Percentiles rank a stretch among this genome's conserved stretches.
phyloP scores from a whole-genome alignment of 1,140 invertebrate genomes.

The Periplaneta americana region DNA sequence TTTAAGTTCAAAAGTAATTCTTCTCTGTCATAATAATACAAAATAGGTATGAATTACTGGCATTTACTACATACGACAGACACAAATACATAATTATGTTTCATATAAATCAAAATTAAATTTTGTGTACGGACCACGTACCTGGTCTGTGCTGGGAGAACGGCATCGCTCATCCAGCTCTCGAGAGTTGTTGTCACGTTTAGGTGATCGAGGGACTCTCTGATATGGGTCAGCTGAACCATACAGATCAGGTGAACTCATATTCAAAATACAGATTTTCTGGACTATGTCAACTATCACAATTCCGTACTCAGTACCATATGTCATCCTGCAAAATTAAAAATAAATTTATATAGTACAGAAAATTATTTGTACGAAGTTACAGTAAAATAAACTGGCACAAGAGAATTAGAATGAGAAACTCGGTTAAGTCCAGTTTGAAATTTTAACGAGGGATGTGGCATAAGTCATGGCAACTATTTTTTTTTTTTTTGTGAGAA shows the following conservation, averaged over 20 bases:
- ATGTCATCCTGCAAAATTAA: constrained; percentile 76
- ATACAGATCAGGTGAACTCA: constrained; percentile 82
- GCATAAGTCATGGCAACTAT: too few species aligned
- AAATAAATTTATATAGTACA: neutral
- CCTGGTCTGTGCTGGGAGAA: constrained; percentile 89
- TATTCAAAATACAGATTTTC: constrained; percentile 81
- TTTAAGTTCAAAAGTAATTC: too few species aligned
- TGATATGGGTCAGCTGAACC: constrained; percentile 83
- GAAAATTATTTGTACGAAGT: too few species aligned
- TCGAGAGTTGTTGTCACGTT: constrained; percentile 42
- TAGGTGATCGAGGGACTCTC: constrained; percentile 76
- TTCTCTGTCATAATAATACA: too few species aligned
- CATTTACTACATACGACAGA: too few species aligned
- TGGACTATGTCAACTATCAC: constrained; percentile 93
- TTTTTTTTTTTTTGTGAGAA: too few species aligned
- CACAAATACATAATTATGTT: too few species aligned
- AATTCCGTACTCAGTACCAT: constrained; percentile 91
- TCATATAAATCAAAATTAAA: neutral
- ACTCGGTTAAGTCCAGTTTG: too few species aligned
- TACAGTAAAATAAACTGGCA: too few species aligned
- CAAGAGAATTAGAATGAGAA: too few species aligned
- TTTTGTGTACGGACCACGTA: constrained; percentile 38
- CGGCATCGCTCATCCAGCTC: constrained; percentile 62
- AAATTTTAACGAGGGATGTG: too few species aligned
- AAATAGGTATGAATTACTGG: too few species aligned